Evolutionary conservation across 1,140 invertebrate genomes (phyloP).

Genomic region (Drosophila mauritiana): DNA sequence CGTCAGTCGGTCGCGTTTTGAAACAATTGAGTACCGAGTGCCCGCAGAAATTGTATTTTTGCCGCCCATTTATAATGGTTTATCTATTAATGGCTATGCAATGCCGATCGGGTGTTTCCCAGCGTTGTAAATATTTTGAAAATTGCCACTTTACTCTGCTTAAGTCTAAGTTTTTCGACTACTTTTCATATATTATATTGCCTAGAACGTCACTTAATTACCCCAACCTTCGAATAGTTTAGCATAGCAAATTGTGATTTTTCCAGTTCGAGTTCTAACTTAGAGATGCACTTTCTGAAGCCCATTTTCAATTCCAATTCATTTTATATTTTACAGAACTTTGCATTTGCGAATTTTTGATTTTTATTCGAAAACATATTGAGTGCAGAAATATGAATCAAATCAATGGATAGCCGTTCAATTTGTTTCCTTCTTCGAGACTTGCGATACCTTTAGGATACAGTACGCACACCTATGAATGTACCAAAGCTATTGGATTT

Average conservation of each 20-base stretch:
- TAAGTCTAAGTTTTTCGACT: not conserved
- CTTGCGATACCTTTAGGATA: too few relatives aligned
- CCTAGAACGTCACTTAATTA: conserved; percentile 26
- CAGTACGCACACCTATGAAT: too few relatives aligned
- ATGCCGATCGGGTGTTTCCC: conserved; percentile 2
- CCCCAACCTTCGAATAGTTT: conserved; percentile 35
- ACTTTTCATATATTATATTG: not conserved
- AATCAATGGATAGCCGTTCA: too few relatives aligned
- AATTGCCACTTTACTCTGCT: not conserved
- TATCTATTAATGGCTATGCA: conserved; percentile 3
- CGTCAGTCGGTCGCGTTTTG: conserved; percentile 3
- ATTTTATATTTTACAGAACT: not conserved
- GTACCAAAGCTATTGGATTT: conserved; percentile 49
- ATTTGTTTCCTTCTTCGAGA: too few relatives aligned
- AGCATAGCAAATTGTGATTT: conserved; percentile 37
- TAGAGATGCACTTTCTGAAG: not conserved
- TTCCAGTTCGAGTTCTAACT: conserved; percentile 30
- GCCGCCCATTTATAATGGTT: not conserved
- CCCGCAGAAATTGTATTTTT: conserved; percentile 5
- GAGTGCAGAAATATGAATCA: too few relatives aligned
- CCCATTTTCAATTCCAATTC: not conserved
- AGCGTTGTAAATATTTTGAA: not conserved
- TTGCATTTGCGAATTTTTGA: not conserved
- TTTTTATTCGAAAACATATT: too few relatives aligned
- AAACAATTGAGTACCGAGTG: conserved; percentile 30